Conservation (phyloP, 2,113 vertebrate species). For the human (Homo sapiens) region GRCh38 chr19:1974501-1975000, state of each 20-base stretch:
- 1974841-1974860: background rate
- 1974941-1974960: fast-evolving
- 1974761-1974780: background rate
- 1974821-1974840: background rate
- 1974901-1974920: background rate
- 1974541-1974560: background rate
- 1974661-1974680: too few relatives aligned
- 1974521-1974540: too few relatives aligned
- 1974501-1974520: background rate
- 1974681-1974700: too few relatives aligned
- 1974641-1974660: too few relatives aligned
- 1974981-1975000: background rate
- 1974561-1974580: too few relatives aligned
- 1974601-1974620: too few relatives aligned
- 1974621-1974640: too few relatives aligned
- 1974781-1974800: background rate
- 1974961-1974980: background rate
- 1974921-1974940: fast-evolving
- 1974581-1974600: too few relatives aligned
- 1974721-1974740: background rate
- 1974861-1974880: background rate
- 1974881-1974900: background rate
- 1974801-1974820: fast-evolving
- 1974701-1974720: background rate
- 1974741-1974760: background rate